These are phyloP conservation scores for Agapornis roseicollis DNA, from an alignment of 2,113 vertebrate species.

Conservation along the genomic window DNA sequence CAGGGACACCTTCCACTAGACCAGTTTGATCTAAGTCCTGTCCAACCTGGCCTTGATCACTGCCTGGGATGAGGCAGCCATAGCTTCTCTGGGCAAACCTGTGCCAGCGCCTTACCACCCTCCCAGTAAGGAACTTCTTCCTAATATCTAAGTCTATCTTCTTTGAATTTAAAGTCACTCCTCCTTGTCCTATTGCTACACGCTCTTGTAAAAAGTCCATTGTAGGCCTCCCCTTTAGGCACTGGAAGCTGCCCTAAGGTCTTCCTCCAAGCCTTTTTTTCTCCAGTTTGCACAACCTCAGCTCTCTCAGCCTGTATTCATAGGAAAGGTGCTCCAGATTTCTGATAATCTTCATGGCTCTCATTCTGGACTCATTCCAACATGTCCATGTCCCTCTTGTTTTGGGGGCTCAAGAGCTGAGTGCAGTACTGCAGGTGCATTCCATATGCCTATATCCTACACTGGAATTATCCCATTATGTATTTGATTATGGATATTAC, in stretches of 20 bases:
- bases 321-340: not conserved
- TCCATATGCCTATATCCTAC: not conserved
- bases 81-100: not conserved
- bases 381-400: not conserved
- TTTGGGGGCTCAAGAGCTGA: not conserved
- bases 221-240: not conserved
- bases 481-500: not conserved
- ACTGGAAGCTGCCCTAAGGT: not conserved
- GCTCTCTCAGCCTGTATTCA: not conserved
- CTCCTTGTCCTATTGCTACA: not conserved
- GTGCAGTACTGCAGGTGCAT: not conserved
- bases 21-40: not conserved
- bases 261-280: not conserved
- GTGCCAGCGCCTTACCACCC: not conserved
- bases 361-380: not conserved
- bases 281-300: not conserved
- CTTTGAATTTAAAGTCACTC: not conserved
- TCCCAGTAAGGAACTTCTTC: not conserved
- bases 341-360: not conserved
- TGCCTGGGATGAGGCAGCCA: not conserved
- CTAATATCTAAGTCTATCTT: not conserved
- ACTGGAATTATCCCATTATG: not conserved
- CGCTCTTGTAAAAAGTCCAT: not conserved
- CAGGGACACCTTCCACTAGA: not conserved
- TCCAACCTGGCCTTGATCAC: not conserved